Percentiles rank a stretch among this genome's conserved stretches.
Conservation (phyloP, 2,797 vertebrate genomes). For the Hypotaenidia philippensis region DNA sequence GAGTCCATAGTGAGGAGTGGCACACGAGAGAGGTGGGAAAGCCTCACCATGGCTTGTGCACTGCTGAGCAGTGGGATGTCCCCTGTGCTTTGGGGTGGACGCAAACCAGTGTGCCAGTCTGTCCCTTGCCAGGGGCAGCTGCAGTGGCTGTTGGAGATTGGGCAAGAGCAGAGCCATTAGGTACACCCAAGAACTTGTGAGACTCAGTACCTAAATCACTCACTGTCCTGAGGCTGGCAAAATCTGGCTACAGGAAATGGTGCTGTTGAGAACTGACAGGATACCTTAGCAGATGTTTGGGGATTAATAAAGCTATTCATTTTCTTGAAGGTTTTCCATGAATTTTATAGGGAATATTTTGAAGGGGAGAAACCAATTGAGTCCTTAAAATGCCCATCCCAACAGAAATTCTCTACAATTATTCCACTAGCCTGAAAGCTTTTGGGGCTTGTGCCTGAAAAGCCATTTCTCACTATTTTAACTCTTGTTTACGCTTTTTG, state of each 20-base stretch:
- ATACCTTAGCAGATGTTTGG: neutral
- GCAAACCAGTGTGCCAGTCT: neutral
- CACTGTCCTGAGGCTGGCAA: neutral
- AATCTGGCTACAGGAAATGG: neutral
- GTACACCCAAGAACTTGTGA: neutral
- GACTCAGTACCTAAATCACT: neutral
- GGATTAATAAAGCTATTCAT: neutral
- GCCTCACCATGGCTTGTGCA: neutral
- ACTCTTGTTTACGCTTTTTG: neutral
- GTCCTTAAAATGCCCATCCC: neutral
- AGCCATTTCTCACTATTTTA: neutral
- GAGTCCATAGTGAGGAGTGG: neutral
- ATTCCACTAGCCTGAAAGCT: neutral
- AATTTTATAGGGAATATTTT: neutral
- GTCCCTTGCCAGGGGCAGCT: neutral
- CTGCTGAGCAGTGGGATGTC: accelerated
- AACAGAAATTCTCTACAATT: too few species aligned
- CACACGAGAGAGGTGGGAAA: neutral
- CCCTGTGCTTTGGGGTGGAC: neutral
- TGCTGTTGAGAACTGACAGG: neutral
- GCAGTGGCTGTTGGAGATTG: neutral
- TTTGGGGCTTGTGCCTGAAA: neutral
- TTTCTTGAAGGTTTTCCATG: neutral
- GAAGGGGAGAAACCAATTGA: neutral
- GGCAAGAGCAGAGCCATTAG: accelerated